A percentile compares a stretch with the other conserved stretches of the same genome.
Evolutionary conservation across 2,888 invertebrate species (phyloP).

Genomic region (Sarcophaga subvicina): DNA sequence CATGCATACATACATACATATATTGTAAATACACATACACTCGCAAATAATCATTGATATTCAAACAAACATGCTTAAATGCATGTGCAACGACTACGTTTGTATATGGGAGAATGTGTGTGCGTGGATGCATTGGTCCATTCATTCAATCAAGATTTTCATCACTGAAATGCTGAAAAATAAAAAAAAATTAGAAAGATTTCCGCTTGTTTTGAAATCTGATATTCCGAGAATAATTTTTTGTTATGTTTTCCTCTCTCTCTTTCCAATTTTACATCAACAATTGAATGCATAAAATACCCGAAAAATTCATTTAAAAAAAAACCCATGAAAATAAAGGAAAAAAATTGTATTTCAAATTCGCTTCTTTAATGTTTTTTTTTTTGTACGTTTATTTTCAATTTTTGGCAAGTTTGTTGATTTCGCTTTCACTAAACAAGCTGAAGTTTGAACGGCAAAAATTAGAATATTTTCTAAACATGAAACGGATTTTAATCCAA

Average conservation of each 20-base stretch:
- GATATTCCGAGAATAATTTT: not conserved
- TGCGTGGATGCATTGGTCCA: not conserved
- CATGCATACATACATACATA: not conserved
- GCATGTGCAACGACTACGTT: not conserved
- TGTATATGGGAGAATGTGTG: not conserved
- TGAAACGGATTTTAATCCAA: no score
- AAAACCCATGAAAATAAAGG: not conserved
- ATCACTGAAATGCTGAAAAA: not conserved
- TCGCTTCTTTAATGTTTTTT: not conserved
- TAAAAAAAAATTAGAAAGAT: constrained; percentile 3
- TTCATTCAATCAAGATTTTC: constrained; percentile 15
- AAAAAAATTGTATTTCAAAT: not conserved
- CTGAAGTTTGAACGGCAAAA: no score
- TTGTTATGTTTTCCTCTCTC: not conserved
- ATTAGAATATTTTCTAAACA: no score
- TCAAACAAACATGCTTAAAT: not conserved
- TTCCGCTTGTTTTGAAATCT: constrained; percentile 17
- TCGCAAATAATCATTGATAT: not conserved
- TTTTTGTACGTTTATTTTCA: no score
- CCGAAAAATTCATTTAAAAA: constrained; percentile 35
- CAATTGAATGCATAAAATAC: constrained; percentile 26
- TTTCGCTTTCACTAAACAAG: no score
- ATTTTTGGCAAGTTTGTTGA: no score
- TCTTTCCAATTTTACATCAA: constrained; percentile 20
- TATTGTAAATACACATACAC: no score